Base-by-base conservation (phyloP, 2,888 invertebrate species). In the Tachina fera region DNA sequence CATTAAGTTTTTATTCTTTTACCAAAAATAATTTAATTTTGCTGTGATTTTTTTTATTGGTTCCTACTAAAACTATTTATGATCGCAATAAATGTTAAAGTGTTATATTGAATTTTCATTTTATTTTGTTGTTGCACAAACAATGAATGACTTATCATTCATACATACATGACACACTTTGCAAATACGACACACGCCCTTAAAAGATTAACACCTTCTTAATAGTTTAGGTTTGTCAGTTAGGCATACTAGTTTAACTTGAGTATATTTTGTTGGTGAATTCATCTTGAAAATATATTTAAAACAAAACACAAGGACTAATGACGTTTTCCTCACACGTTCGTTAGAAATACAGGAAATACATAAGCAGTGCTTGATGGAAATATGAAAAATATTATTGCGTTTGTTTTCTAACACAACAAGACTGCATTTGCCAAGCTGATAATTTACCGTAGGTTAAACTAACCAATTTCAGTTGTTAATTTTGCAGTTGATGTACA, bases 131-230 rank as follows among this genome's bases (percentile, higher is more conserved):
- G 51, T 61, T 45, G 53, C 43, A 56, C 71, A 61, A 63, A 71
- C 53, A 72, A 65, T 75, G 45, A n/a, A 41, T 39, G 31, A 14
- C 58, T 39, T 60, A n/a, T 41, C 61, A 61, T 13, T 19, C 61
- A 63, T 31, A 31, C 0, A 19, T 63, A 65, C 65, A 79, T 80
- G 79, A 80, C 79, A 79, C 47, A 79, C 63, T 61, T 72, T 72
- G 65, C 65, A 51, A 67, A 72, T 65, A 63, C 31, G 58, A 10
- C 16, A 1, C 49, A 49, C 49, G 14, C n/a, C 49, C 14, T 13
- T 14, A 14, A 49, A 49, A n/a, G 9, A 43, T 43, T 43, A 43
- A 61, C 41, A 43, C 16, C n/a, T 43, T 19, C n/a, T 43, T 11
- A 60, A 19, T 43, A 5, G 16, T 1, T 11, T 43, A 10, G 6